A percentile compares a stretch with the other conserved stretches of the same genome.
phyloP scores from a whole-genome alignment of 1,140 invertebrate species.

The Drosophila eugracilis region DNA sequence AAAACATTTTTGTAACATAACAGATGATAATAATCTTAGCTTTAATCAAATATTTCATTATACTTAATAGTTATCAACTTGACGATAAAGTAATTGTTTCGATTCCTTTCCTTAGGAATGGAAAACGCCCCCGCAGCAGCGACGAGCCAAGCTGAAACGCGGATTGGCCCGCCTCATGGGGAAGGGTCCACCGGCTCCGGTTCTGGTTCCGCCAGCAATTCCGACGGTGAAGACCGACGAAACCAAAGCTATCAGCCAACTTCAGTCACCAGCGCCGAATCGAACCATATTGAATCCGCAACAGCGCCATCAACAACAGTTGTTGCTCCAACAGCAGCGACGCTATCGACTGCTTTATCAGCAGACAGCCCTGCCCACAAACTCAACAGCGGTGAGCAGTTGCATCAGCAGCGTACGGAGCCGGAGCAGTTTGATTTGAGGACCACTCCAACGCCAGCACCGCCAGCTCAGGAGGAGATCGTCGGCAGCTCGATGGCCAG shows the following conservation, averaged over 20 bases:
- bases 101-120: conserved; percentile 45
- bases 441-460: conserved; percentile 11
- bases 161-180: conserved; percentile 70
- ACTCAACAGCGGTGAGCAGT: conserved; percentile 63
- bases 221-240: conserved; percentile 12
- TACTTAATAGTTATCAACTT: background rate
- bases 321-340: conserved; percentile 64
- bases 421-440: conserved; percentile 70
- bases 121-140: conserved; percentile 37
- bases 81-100: background rate
- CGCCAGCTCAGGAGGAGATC: conserved; percentile 41
- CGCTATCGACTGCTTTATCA: conserved; percentile 76
- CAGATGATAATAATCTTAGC: background rate
- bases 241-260: conserved; percentile 1
- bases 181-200: conserved; percentile 32
- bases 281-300: conserved; percentile 57
- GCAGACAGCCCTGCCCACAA: conserved; percentile 69
- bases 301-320: conserved; percentile 69
- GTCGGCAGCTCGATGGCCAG: conserved; percentile 35
- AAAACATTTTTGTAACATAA: conserved; percentile 4
- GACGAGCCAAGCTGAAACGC: conserved; percentile 70
- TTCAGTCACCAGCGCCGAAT: conserved; percentile 1
- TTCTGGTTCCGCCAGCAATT: conserved; percentile 1
- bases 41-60: background rate
- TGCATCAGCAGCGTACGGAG: conserved; percentile 52